phyloP scores from a whole-genome alignment of 2,113 vertebrate species.

The Mobula hypostoma region DNA sequence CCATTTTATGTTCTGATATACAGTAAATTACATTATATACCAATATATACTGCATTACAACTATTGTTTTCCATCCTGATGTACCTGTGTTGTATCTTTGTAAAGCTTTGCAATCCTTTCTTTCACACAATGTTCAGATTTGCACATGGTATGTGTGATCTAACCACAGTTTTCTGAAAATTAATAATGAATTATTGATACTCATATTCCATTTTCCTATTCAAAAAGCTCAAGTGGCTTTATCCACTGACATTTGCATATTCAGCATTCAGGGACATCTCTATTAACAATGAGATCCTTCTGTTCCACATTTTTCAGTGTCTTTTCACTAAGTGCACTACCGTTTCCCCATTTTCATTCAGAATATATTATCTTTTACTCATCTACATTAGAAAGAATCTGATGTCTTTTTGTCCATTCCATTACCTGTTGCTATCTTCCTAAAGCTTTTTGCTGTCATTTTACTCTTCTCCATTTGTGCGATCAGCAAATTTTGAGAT shows the following conservation, averaged over 20 bases:
- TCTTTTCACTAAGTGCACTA: too few relatives aligned
- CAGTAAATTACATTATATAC: too few relatives aligned
- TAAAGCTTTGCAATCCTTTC: neutral
- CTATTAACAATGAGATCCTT: neutral
- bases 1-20: too few relatives aligned
- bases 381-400: too few relatives aligned
- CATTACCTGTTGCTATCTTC: neutral
- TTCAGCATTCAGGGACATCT: neutral
- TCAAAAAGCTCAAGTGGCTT: neutral
- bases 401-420: neutral
- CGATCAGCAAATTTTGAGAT: neutral
- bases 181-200: neutral
- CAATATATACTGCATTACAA: neutral
- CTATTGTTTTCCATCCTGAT: neutral
- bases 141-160: neutral
- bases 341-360: too few relatives aligned
- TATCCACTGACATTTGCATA: too few relatives aligned
- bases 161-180: neutral
- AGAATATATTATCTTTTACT: too few relatives aligned
- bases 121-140: neutral
- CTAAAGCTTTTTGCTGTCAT: neutral
- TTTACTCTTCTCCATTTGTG: neutral
- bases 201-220: neutral
- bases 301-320: neutral
- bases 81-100: too few relatives aligned